Base-by-base conservation (phyloP, 2,888 invertebrate genomes). In the Polyploca ridens region DNA sequence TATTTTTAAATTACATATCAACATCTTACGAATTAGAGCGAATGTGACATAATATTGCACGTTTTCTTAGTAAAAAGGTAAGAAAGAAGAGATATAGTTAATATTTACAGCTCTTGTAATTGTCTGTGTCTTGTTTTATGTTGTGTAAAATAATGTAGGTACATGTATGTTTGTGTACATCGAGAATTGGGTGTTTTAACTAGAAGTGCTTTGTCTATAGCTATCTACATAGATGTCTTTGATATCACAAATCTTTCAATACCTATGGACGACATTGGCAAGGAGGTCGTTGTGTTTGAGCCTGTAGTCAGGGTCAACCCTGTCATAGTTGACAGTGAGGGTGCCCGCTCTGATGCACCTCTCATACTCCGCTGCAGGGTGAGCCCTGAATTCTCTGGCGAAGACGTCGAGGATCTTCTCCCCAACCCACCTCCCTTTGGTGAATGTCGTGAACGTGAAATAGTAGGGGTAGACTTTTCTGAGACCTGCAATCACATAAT, bases 401-500 rank as follows among this genome's bases (percentile, higher is more conserved):
- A 99, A 99, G 33, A 99, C 98, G 83, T 99, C 98, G 73, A 98
- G 94, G 75, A 99, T 97, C 86, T 97, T 97, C 89, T 98, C 98
- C 5, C 98, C 99, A 4, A 98, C 98, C 99, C 99, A 99, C 79
- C 99, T 95, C 10, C 98, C 98, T 94, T 99, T 99, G 69, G 98
- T 98, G 94, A 98, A 99, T 54, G 99, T 98, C 70, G 98, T 98
- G 93, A 99, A 99, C 69, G 98, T 98, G 94, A 98, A 99, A 93
- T 98, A 98, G 94, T 99, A 99, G 0, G 99, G 99, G 89, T 98
- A 98, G 3, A 99, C 99, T 95, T 99, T 99, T 76, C 99, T 95
- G 76, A 99, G 95, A 77, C 98, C 98, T 98, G 95, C 33, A 83
- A 86, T 63, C 58, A 58, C 5, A 41, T 41, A 41, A 13, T 38